Evolutionary conservation across 2,888 invertebrate species (phyloP), one percentile per base, ranked within the genome.

Genomic region (Baronia brevicornis): DNA sequence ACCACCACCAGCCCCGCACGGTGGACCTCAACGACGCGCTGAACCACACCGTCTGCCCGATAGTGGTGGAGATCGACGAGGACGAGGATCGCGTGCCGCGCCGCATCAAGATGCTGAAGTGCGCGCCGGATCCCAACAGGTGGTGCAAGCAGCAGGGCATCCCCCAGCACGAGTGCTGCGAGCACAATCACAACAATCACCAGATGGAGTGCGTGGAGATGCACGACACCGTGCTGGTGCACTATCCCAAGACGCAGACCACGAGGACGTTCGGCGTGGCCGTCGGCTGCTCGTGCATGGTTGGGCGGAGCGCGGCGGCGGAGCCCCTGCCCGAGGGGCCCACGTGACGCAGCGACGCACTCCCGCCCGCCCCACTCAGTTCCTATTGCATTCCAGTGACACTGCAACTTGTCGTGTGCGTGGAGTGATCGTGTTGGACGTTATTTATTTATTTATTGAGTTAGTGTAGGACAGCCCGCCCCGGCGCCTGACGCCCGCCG

Each of bases 221-320:
- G 39, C 60, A 48, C 38, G 82, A 82, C 66, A 57, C 53, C 40
- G 78, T 78, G 62, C 61, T 68, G 36, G 82, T 82, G 51, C 51
- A 54, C 43, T 70, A 62, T 66, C 56, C 50, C 39, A 40, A 35
- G 20, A 29, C 15, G 20, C 39, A 39, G 28, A 32, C 8, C 36
- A 49, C 52, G 33, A 29, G 39, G 35, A 36, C 49, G 30, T 38
- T 55, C 41, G 54, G 56, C 38, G 79, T 80, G 53, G 50, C 68
- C 5, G 78, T 82, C 38, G 82, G 82, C 53, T 82, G 82, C 72
- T 51, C 68, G 20, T 82, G 82, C 65, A 62, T 78, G 55, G 61
- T 78, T 45, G 53, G 56, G 42, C 48, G 58, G 46, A 46, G 46
- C 36, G 43, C 55, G 28, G 12, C 8, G 21, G 62, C 61, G 12